Evolutionary conservation across 2,888 invertebrate species (phyloP), one percentile per base, ranked within the genome.

Genomic region (Teleiodes luculella): DNA sequence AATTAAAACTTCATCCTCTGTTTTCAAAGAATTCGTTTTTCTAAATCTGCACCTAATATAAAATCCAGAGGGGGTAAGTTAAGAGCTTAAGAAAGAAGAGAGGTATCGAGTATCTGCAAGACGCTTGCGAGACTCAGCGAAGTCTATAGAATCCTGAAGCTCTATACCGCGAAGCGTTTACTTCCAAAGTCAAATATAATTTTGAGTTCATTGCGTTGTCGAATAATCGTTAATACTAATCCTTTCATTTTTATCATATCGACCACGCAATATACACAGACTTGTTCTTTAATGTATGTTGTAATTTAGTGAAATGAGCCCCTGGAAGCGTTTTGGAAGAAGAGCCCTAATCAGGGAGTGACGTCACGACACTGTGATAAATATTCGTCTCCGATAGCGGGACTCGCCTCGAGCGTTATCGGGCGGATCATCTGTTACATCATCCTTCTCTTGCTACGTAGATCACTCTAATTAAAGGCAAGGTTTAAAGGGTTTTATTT

Each of bases 321-420:
- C 47, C 57, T 62, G 57, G 57, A 65, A 67, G 63, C 65, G 60
- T 65, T 62, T 59, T 52, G 61, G 54, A 63, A 66, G 62, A 66
- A 60, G 57, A 59, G 47, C 53, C 55, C 56, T 65, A 67, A 68
- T 67, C 65, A 60, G 54, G 56, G 57, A 60, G 59, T 59, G 56
- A 58, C 58, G 60, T 58, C 58, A 48, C 57, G 59, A 53, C 57
- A 60, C 56, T 52, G 56, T 57, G 56, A 57, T 49, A 56, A 55
- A 63, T 54, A 47, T 28, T 33, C 53, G 51, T 43, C 52, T 50
- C 28, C 28, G 43, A 20, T 28, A 11, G 43, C 28, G 11, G 13
- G 39, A 2, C 35, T 11, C 35, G 36, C 16, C 18, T 11, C 39
- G 28, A 43, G 18, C 20, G 20, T 13, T 43, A 43, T 43, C 43